These are phyloP conservation scores for Centroberyx gerrardi DNA, from an alignment of 2,797 vertebrate genomes.

Conservation along the genomic window DNA sequence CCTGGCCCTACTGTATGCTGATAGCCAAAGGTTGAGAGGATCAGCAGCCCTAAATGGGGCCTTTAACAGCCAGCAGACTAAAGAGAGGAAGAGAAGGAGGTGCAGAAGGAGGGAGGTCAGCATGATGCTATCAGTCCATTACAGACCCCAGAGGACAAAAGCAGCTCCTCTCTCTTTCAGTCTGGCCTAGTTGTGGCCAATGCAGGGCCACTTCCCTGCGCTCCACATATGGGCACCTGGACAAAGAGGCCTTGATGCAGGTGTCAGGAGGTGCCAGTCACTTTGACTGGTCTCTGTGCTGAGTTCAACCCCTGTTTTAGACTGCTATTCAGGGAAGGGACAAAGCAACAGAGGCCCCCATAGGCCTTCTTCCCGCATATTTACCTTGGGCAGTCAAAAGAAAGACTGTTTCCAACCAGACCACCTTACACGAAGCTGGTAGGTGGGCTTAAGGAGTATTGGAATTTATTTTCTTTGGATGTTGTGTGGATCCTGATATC, in stretches of 20 bases:
- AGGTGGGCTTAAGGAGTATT: neutral
- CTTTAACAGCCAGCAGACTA: constrained; percentile 70
- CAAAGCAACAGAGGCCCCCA: constrained; percentile 50
- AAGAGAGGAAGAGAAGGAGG: constrained; percentile 66
- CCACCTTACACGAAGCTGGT: constrained; percentile 4
- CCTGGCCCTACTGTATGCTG: constrained; percentile 38
- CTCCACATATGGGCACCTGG: constrained; percentile 60
- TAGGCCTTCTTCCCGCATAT: constrained; percentile 40
- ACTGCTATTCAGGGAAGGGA: constrained; percentile 49
- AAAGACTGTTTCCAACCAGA: constrained; percentile 29
- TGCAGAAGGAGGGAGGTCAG: constrained; percentile 74
- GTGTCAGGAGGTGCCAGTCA: constrained; percentile 80
- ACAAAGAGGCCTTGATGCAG: constrained; percentile 77
- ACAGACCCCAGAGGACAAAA: constrained; percentile 81
- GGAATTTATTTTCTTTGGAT: constrained; percentile 10
- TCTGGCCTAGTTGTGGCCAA: constrained; percentile 79
- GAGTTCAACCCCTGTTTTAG: constrained; percentile 64
- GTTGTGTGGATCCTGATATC: neutral
- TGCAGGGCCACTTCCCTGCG: constrained; percentile 56
- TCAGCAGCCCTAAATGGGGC: constrained; percentile 69
- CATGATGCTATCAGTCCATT: constrained; percentile 84
- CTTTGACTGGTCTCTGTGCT: constrained; percentile 55
- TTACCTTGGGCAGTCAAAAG: constrained; percentile 31
- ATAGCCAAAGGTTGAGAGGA: constrained; percentile 76
- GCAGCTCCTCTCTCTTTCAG: constrained; percentile 74